Evolutionary conservation across 2,113 vertebrate species (phyloP).

Genomic region (Camelus dromedarius): DNA sequence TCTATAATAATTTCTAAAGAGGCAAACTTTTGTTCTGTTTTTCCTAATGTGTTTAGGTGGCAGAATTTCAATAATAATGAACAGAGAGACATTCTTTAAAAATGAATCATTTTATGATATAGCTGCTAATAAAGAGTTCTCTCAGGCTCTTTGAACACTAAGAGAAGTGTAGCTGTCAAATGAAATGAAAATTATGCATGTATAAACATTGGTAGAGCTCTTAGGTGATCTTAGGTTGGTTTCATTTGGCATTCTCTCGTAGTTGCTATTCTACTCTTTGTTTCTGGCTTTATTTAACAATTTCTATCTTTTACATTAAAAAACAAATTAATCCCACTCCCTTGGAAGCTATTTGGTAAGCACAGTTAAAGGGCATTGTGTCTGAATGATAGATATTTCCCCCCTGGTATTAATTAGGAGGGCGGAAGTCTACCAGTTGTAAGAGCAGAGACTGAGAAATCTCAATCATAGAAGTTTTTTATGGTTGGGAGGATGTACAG

Average conservation of each 20-base stretch:
- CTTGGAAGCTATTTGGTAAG: slow-evolving; percentile 43
- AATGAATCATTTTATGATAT: slow-evolving; percentile 19
- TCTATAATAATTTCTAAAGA: slow-evolving; percentile 41
- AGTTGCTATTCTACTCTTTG: slow-evolving; percentile 39
- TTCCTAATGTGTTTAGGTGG: slow-evolving; percentile 24
- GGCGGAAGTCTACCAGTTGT: slow-evolving; percentile 2
- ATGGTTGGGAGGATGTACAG: not conserved
- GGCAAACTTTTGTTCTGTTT: not conserved
- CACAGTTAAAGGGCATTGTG: slow-evolving; percentile 1
- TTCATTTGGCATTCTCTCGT: slow-evolving; percentile 41
- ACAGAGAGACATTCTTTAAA: not conserved
- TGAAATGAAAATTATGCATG: slow-evolving; percentile 43
- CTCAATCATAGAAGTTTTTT: not conserved
- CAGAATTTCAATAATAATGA: slow-evolving; percentile 52
- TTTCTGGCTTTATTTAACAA: slow-evolving; percentile 36
- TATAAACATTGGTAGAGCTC: slow-evolving; percentile 8
- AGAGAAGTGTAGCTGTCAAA: slow-evolving; percentile 38
- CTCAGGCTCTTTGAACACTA: slow-evolving; percentile 44
- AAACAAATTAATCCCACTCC: slow-evolving; percentile 14
- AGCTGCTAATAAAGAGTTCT: slow-evolving; percentile 45
- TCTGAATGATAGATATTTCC: not conserved
- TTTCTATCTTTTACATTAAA: slow-evolving; percentile 45
- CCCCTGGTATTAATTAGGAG: slow-evolving; percentile 10
- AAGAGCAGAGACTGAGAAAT: slow-evolving; percentile 50
- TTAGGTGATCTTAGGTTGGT: not conserved